Percentiles rank a stretch among this genome's conserved stretches.
phyloP scores from a whole-genome alignment of 1,140 invertebrate genomes.

The Semibalanus balanoides region DNA sequence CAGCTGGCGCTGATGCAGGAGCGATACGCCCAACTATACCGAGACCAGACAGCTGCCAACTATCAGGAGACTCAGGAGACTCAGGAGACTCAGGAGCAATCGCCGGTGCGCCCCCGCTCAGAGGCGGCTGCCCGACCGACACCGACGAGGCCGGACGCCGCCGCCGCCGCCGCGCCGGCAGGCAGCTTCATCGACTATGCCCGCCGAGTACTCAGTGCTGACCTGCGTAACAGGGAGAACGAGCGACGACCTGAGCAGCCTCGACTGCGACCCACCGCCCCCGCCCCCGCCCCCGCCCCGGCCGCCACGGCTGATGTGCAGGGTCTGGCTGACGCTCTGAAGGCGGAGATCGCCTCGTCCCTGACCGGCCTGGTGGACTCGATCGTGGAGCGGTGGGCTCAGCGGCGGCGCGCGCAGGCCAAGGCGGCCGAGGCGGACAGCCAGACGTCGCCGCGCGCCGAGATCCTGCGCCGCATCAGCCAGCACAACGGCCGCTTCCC shows the following conservation, averaged over 20 bases:
- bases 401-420: conserved; percentile 15
- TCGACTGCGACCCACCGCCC: too few species aligned
- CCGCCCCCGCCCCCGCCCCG: too few species aligned
- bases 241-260: neutral
- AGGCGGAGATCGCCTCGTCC: conserved; percentile 72
- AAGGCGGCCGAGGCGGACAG: conserved; percentile 47
- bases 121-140: neutral
- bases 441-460: neutral
- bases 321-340: conserved; percentile 70
- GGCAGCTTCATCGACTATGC: conserved; percentile 2
- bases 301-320: conserved; percentile 42
- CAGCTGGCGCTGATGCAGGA: conserved; percentile 80
- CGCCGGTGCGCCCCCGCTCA: too few species aligned
- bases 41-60: neutral
- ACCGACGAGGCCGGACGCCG: neutral
- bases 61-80: too few species aligned
- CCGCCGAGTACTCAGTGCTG: neutral
- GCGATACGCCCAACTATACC: conserved; percentile 44
- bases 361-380: conserved; percentile 73
- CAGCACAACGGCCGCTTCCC: conserved; percentile 32
- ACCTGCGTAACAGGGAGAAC: neutral
- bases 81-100: too few species aligned
- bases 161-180: too few species aligned
- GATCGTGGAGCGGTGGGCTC: conserved; percentile 43
- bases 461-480: conserved; percentile 25